Conservation (phyloP, 2,113 vertebrate genomes). For the Meleagris gallopavo region DNA sequence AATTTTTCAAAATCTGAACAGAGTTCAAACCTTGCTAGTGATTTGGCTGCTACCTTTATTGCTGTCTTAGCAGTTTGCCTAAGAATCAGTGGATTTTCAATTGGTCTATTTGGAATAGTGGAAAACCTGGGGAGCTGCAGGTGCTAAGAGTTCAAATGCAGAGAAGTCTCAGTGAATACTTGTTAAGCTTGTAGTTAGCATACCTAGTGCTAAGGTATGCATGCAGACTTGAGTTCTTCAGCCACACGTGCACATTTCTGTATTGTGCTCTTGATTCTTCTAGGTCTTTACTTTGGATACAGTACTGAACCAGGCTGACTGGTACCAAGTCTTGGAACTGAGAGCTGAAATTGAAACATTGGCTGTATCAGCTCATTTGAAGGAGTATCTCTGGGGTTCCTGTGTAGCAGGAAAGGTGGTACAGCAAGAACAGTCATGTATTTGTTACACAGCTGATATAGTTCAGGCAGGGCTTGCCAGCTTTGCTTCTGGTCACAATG, state of each 20-base stretch:
- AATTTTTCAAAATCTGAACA: not conserved
- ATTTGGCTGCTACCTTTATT: not conserved
- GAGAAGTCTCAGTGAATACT: not conserved
- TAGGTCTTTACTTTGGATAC: not conserved
- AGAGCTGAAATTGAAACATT: not conserved
- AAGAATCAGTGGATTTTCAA: not conserved
- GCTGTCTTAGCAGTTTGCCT: not conserved
- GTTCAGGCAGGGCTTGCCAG: not conserved
- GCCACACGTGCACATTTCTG: rapidly evolving
- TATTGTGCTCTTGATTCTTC: not conserved
- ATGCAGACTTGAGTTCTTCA: not conserved
- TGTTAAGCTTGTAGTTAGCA: not conserved
- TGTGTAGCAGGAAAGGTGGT: not conserved
- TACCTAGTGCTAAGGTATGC: not conserved
- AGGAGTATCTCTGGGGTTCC: not conserved
- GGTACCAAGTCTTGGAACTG: not conserved
- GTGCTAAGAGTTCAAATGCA: not conserved
- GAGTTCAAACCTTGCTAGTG: not conserved
- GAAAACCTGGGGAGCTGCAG: not conserved
- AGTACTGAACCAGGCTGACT: not conserved
- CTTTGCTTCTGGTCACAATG: not conserved
- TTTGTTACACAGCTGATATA: rapidly evolving
- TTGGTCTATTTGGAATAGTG: not conserved
- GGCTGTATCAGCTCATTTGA: not conserved
- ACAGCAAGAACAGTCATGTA: not conserved